Percentiles rank a stretch among this genome's conserved stretches.
These are phyloP conservation scores for Glossosoma conforme DNA, from an alignment of 1,140 invertebrate species.

Conservation along the genomic window DNA sequence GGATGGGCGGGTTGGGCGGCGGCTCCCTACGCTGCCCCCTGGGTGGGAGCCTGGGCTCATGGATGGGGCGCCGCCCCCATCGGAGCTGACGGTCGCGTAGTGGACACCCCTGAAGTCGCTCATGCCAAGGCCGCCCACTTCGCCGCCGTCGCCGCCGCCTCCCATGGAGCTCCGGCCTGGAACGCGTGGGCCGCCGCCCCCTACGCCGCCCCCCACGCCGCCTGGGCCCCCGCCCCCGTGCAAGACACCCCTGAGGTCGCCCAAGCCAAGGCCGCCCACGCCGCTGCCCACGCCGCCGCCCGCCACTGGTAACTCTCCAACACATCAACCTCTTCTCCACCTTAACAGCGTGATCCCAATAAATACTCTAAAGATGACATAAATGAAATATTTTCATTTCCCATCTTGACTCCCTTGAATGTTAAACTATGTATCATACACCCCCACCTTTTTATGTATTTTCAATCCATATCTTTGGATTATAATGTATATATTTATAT, in stretches of 20 bases:
- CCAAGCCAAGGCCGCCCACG: slow-evolving; percentile 19
- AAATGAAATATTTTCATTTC: too few species aligned
- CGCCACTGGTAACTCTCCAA: neutral
- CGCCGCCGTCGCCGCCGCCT: slow-evolving; percentile 33
- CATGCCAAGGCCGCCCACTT: slow-evolving; percentile 47
- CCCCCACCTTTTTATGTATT: too few species aligned
- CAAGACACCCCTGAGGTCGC: slow-evolving; percentile 12
- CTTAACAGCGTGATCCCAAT: too few species aligned
- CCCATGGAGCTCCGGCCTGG: slow-evolving; percentile 1
- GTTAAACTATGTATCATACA: too few species aligned
- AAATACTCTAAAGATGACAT: too few species aligned
- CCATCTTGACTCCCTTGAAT: too few species aligned
- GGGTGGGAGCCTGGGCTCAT: neutral
- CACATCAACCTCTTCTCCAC: neutral
- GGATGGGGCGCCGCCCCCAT: slow-evolving; percentile 5
- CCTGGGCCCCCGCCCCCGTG: slow-evolving; percentile 1
- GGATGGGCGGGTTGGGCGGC: neutral
- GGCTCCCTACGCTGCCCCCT: neutral
- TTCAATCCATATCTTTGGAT: too few species aligned
- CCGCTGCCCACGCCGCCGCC: neutral
- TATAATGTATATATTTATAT: too few species aligned
- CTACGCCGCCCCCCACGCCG: neutral
- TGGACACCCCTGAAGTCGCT: slow-evolving; percentile 43
- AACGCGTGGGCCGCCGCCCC: slow-evolving; percentile 7
- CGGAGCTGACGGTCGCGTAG: slow-evolving; percentile 18